Evolutionary conservation across 2,797 vertebrate species (phyloP).

Genomic region (Simalia tracyae): DNA sequence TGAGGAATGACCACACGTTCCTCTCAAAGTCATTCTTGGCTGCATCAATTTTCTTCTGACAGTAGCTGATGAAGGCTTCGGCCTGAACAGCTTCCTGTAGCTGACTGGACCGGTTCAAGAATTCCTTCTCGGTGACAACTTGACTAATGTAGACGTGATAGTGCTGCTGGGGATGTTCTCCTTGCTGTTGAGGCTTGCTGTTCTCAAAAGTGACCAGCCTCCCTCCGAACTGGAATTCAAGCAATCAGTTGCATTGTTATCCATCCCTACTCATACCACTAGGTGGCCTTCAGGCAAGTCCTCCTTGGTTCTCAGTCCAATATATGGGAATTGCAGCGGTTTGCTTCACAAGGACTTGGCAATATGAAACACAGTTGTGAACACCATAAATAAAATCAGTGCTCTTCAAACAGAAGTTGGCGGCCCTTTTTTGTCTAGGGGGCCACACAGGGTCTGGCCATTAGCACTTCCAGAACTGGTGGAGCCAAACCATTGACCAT

Average conservation of each 20-base stretch:
- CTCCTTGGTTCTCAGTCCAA: background rate
- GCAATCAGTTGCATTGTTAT: background rate
- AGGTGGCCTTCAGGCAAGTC: background rate
- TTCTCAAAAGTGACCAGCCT: conserved; percentile 91
- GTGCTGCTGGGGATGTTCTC: conserved; percentile 72
- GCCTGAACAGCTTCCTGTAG: conserved; percentile 87
- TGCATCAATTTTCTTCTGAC: conserved; percentile 84
- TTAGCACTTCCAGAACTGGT: too few relatives aligned
- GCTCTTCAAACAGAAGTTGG: too few relatives aligned
- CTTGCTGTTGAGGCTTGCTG: conserved; percentile 71
- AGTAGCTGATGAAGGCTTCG: conserved; percentile 84
- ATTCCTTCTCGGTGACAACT: conserved; percentile 90
- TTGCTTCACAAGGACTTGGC: background rate
- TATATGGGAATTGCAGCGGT: background rate
- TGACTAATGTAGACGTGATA: conserved; percentile 87
- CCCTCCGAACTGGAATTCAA: conserved; percentile 86
- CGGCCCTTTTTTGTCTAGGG: background rate
- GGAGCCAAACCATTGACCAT: too few relatives aligned
- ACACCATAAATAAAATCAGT: background rate
- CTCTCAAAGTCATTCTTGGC: conserved; percentile 88
- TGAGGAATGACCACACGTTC: conserved; percentile 93
- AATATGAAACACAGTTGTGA: background rate
- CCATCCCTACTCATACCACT: background rate
- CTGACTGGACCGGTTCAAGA: conserved; percentile 83
- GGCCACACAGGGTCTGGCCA: background rate